Percentiles rank a stretch among this genome's conserved stretches.
Evolutionary conservation across 2,113 vertebrate species (phyloP).

Genomic region (Rhinichthys klamathensis): DNA sequence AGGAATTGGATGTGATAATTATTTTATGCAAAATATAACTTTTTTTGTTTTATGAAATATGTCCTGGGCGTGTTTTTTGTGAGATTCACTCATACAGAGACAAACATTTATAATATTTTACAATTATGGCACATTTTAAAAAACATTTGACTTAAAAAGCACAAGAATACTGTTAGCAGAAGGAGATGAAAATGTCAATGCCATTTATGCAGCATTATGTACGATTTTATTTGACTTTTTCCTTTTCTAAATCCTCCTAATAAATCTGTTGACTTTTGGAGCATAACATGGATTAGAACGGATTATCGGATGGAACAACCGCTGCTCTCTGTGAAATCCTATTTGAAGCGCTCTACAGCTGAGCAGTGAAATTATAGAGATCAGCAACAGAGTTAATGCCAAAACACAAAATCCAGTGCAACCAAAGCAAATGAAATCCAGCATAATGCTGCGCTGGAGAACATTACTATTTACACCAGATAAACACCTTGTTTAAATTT

Average conservation of each 20-base stretch:
- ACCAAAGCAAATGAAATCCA: background rate
- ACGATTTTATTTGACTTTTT: constrained; percentile 1
- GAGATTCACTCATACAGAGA: background rate
- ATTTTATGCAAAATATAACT: no score
- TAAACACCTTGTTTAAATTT: background rate
- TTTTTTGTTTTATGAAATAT: no score
- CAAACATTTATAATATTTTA: constrained; percentile 18
- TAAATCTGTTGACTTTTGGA: constrained; percentile 30
- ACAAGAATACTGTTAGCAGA: constrained; percentile 8
- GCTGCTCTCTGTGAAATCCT: background rate
- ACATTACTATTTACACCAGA: background rate
- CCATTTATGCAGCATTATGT: constrained; percentile 4
- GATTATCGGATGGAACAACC: constrained; percentile 2
- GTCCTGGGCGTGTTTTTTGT: background rate
- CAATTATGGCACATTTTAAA: constrained; percentile 30
- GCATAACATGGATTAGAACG: constrained; percentile 16
- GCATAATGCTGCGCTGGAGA: background rate
- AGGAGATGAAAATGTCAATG: constrained; percentile 26
- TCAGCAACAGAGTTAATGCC: background rate
- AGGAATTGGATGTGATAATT: background rate
- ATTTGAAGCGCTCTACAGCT: background rate
- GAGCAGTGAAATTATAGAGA: background rate
- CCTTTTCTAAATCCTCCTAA: constrained; percentile 25
- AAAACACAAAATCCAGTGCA: background rate
- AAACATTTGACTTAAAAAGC: background rate